Percentiles rank a stretch among this genome's conserved stretches.
Evolutionary conservation across 2,797 vertebrate genomes (phyloP).

Genomic region (Sorex maritimensis): DNA sequence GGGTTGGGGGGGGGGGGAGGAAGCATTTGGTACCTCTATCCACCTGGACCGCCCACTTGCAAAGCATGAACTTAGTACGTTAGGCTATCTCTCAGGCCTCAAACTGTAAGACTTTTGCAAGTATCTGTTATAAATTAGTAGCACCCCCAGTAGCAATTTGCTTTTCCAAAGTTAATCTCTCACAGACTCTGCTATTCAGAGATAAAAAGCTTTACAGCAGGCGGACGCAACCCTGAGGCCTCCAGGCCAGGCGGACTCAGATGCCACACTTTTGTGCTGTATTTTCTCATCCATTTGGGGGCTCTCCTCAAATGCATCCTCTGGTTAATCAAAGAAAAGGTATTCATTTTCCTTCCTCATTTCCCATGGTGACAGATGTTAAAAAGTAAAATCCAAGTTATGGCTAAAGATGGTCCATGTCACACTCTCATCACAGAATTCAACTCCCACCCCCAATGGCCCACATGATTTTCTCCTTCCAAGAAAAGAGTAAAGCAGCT

Average conservation of each 20-base stretch:
- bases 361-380: slow-evolving; percentile 17
- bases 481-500: not conserved
- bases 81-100: too few relatives aligned
- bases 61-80: too few relatives aligned
- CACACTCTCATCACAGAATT: not conserved
- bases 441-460: not conserved
- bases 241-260: not conserved
- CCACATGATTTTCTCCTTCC: not conserved
- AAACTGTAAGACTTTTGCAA: not conserved
- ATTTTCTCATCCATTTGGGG: not conserved
- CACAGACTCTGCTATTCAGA: not conserved
- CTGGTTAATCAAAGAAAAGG: not conserved
- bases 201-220: not conserved
- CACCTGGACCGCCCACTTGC: too few relatives aligned
- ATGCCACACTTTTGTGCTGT: not conserved
- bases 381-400: not conserved
- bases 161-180: not conserved
- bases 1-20: too few relatives aligned
- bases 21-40: too few relatives aligned
- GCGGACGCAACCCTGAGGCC: not conserved
- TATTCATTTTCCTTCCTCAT: slow-evolving; percentile 2
- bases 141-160: not conserved
- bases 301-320: not conserved
- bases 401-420: not conserved
- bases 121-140: not conserved